Base-by-base conservation (phyloP, 2,113 vertebrate genomes). In the Larimichthys crocea region DNA sequence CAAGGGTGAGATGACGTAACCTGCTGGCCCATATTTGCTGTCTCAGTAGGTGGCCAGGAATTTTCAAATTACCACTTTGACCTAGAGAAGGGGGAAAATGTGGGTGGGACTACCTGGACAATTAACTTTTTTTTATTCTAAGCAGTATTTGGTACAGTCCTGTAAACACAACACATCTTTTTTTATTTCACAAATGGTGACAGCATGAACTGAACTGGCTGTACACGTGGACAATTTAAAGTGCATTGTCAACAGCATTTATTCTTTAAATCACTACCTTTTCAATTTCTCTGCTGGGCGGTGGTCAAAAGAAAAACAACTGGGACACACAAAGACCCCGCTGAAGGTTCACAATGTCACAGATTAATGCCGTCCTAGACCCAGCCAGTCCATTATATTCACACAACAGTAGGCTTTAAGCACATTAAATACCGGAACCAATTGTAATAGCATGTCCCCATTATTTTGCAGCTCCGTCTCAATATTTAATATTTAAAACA, bases 381-480 rank as follows among this genome's bases (percentile, higher is more conserved):
- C 35, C 35, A 10, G 60, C 5, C 10, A n/a, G 10, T 59, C 46
- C 60, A 8, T 83, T 69, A 48, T 48, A 66, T 70, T 71, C 57
- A 70, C 17, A 76, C 20, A 69, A 20, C 42, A 7, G 8, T 0
- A 35, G 12, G 5, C 44, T 55, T 76, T 61, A 46, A 53, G 19
- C 24, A 61, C 2, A 0, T 9, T 57, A 35, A 67, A 66, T 56
- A 75, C 29, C 49, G 29, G 5, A 65, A 52, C 14, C 46, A 53
- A 24, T 29, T 20, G 14, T 11, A 55, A 26, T 24, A 2, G 22
- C 20, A 10, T 44, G 12, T 3, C 20, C 16, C 53, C 9, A 24
- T 50, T 71, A 66, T 4, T 73, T 56, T 67, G 53, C 26, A 61
- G 35, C 19, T 75, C 57, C 46, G 59, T 74, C 79, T 55, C 53